Base-by-base conservation (phyloP, 2,113 vertebrate species). In the Lepus americanus region DNA sequence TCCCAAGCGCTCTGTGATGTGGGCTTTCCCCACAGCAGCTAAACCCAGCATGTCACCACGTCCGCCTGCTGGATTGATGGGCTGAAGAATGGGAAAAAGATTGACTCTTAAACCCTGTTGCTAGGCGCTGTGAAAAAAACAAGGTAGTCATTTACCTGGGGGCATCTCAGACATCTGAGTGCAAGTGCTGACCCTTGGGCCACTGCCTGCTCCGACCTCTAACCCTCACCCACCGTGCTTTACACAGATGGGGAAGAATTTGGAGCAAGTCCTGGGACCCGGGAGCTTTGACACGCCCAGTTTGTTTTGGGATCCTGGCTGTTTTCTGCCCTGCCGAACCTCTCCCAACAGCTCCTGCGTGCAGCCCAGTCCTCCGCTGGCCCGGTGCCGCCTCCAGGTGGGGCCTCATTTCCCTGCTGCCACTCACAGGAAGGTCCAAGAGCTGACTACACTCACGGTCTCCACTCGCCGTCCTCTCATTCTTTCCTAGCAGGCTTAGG, bases 91-190 rank as follows among this genome's bases (percentile, higher is more conserved):
- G 9, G 25, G 89, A 63, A 69, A 76, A 83, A 79, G 76, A 59
- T 64, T 49, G 93, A 96, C 69, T 74, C 31, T 92, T 87, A 96
- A 89, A 72, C 77, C 39, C 27, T 73, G 8, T 69, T 67, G 12
- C 27, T 55, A 92, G 89, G 63, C 80, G 53, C 76, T 36, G 55
- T 31, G 76, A 33, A 44, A 22, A 73, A 73, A 80, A 72, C 39
- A 66, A 86, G 55, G 23, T 19, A n/a, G 74, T 36, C 53, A 92
- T 70, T 94, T 93, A 67, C 49, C 44, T 44, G 88, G 83, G 36
- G 92, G 66, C 80, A 67, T 44, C 10, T 33, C 53, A 59, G 27
- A 70, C 29, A 8, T n/a, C 22, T 0, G 36, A 63, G 9, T 79
- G 19, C 20, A 55, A 49, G 20, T 11, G 12, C 17, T 53, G 31